Evolutionary conservation across 2,113 vertebrate species (phyloP).

Genomic region (Semicossyphus pulcher): DNA sequence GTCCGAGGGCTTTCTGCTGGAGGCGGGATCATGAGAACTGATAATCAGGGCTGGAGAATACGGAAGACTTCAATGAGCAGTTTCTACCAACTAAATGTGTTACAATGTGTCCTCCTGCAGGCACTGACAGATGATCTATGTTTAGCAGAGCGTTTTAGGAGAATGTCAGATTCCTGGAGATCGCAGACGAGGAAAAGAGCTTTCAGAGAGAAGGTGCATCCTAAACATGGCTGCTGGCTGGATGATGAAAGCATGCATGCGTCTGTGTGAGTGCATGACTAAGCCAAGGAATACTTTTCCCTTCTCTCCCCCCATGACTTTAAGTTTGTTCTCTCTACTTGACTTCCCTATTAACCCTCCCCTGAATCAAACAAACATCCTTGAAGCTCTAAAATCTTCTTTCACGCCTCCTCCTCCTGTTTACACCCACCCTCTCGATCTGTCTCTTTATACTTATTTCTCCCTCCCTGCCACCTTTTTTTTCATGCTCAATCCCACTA

Average conservation of each 20-base stretch:
- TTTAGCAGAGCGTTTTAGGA: not conserved
- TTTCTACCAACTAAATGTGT: not conserved
- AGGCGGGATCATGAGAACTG: slow-evolving; percentile 25
- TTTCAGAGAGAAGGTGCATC: slow-evolving; percentile 35
- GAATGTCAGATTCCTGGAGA: slow-evolving; percentile 14
- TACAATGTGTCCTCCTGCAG: slow-evolving; percentile 6
- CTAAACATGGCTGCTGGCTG: slow-evolving; percentile 39
- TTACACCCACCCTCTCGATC: slow-evolving; percentile 47
- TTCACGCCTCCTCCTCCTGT: slow-evolving; percentile 45
- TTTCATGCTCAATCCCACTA: slow-evolving; percentile 25
- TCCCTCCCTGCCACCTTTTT: slow-evolving; percentile 17
- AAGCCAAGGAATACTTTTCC: not conserved
- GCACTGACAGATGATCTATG: not conserved
- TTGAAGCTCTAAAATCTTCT: slow-evolving; percentile 27
- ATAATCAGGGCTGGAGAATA: not conserved
- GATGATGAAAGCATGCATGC: slow-evolving; percentile 26
- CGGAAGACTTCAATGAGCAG: not conserved
- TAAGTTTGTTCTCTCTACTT: slow-evolving; percentile 32
- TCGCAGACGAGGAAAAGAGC: slow-evolving; percentile 1
- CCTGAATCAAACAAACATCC: slow-evolving; percentile 34
- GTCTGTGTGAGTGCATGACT: slow-evolving; percentile 25
- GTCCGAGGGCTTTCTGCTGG: not conserved
- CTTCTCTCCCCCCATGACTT: slow-evolving; percentile 32
- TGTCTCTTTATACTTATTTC: slow-evolving; percentile 40
- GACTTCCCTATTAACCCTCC: slow-evolving; percentile 26